A percentile compares a stretch with the other conserved stretches of the same genome.
These are phyloP conservation scores for Plecotus auritus DNA, from an alignment of 2,113 vertebrate species.

Conservation along the genomic window DNA sequence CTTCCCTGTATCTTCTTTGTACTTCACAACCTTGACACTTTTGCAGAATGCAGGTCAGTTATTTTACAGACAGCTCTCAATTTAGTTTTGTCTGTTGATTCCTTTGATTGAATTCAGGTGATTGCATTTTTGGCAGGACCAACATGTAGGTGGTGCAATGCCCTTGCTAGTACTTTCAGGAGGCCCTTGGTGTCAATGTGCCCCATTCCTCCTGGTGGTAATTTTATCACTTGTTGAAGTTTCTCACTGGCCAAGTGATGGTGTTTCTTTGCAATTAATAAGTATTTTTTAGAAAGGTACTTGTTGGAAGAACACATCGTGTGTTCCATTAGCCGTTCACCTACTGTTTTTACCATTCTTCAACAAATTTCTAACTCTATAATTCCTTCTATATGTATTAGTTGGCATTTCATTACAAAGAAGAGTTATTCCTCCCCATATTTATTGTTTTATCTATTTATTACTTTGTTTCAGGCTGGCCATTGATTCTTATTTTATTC, in stretches of 20 bases:
- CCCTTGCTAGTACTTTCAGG: not conserved
- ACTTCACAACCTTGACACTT: not conserved
- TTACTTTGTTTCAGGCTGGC: not conserved
- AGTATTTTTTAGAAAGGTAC: not conserved
- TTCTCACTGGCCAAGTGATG: not conserved
- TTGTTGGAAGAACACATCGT: not conserved
- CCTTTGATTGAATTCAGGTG: not conserved
- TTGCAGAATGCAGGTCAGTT: not conserved
- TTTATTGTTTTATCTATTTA: not conserved
- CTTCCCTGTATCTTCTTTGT: not conserved
- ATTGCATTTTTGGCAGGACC: not conserved
- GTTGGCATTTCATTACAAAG: not conserved
- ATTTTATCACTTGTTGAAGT: not conserved
- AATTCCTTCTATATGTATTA: not conserved
- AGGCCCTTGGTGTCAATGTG: not conserved
- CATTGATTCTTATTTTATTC: not conserved
- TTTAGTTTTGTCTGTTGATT: not conserved
- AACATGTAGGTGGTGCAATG: accelerated
- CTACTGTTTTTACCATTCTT: not conserved
- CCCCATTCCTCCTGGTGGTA: too few relatives aligned
- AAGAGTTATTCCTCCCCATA: not conserved
- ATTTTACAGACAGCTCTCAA: not conserved
- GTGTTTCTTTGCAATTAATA: not conserved
- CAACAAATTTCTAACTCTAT: not conserved
- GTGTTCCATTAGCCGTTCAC: not conserved